Evolutionary conservation across 2,888 invertebrate genomes (phyloP).

Genomic region (Trypoxylon attenuatum): DNA sequence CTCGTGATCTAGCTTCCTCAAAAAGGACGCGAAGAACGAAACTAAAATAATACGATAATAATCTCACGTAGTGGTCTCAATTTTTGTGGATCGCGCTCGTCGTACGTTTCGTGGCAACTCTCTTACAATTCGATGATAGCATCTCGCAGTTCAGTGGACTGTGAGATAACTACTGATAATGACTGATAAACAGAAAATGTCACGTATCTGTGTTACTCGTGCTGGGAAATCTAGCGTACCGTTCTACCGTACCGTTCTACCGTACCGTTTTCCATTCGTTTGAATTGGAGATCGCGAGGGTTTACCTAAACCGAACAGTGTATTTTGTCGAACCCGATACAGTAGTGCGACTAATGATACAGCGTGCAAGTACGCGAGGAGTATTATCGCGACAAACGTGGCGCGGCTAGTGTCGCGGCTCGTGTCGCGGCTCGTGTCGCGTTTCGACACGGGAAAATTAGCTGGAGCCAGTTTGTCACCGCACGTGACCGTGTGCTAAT

Average conservation of each 20-base stretch:
- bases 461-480: constrained; percentile 19
- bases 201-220: neutral
- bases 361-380: neutral
- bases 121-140: constrained; percentile 21
- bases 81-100: too few relatives aligned
- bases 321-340: neutral
- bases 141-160: constrained; percentile 31
- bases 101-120: too few relatives aligned
- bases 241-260: neutral
- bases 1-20: too few relatives aligned
- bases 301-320: neutral
- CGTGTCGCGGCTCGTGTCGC: neutral
- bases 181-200: constrained; percentile 9
- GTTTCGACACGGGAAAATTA: constrained; percentile 18
- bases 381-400: neutral
- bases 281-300: neutral
- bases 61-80: too few relatives aligned
- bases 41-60: too few relatives aligned
- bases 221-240: neutral
- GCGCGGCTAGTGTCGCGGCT: constrained; percentile 2
- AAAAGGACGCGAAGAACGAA: too few relatives aligned
- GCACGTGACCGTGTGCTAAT: constrained; percentile 32
- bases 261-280: neutral
- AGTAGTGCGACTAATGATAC: neutral
- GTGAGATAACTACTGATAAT: constrained; percentile 29